Conservation (phyloP, 2,797 vertebrate genomes). For the Cynopterus sphinx region DNA sequence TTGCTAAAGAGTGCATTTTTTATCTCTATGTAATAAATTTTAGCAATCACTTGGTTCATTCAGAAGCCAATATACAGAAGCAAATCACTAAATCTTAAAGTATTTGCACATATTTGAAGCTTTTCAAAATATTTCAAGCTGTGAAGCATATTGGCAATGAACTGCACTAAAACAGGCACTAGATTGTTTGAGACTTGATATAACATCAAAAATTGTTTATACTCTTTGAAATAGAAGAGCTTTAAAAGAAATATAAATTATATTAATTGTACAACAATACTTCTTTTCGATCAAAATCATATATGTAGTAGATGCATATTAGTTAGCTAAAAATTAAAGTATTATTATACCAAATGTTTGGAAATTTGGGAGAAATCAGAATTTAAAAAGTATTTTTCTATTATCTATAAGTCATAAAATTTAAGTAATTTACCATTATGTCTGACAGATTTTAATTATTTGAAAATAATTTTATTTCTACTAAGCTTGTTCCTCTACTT, state of each 20-base stretch:
- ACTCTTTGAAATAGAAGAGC: not conserved
- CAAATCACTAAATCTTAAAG: not conserved
- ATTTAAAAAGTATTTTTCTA: not conserved
- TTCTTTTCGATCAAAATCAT: not conserved
- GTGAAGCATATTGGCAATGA: not conserved
- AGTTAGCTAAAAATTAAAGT: conserved; percentile 21
- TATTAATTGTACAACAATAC: not conserved
- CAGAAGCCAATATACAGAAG: not conserved
- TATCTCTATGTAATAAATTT: not conserved
- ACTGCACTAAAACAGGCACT: not conserved
- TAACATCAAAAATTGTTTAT: not conserved
- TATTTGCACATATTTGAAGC: not conserved
- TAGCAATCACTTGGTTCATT: not conserved
- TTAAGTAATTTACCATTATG: not conserved
- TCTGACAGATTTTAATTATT: not conserved
- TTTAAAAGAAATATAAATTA: not conserved
- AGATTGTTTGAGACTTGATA: not conserved
- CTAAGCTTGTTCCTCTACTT: not conserved
- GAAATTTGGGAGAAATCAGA: not conserved
- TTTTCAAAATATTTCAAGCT: not conserved
- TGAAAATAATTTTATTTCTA: conserved; percentile 2
- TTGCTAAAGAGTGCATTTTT: not conserved
- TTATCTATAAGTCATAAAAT: not conserved
- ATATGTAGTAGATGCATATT: not conserved
- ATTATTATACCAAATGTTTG: not conserved